Conservation (phyloP, 2,113 vertebrate species). For the Cranoglanis bouderius region DNA sequence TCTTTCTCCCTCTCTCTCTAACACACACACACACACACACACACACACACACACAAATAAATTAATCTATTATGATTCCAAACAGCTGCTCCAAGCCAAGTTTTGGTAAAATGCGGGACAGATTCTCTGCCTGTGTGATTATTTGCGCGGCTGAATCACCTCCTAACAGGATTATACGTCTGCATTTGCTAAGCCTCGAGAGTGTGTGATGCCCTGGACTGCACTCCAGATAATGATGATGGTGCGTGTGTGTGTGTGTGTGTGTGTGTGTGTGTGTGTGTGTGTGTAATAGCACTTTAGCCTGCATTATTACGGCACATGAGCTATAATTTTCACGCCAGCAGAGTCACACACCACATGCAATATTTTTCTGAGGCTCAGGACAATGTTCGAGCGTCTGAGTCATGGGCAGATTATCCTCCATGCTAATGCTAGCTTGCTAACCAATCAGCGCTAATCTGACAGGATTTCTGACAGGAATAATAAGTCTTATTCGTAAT, state of each 20-base stretch:
- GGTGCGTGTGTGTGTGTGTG: background rate
- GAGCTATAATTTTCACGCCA: background rate
- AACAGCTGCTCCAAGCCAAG: constrained; percentile 5
- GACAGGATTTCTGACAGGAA: background rate
- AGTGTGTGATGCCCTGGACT: constrained; percentile 4
- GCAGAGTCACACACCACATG: constrained; percentile 27
- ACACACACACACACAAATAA: background rate
- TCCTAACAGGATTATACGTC: constrained; percentile 23
- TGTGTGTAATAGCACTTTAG: constrained; percentile 8
- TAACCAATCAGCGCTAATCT: background rate
- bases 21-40: background rate
- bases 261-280: constrained; percentile 5
- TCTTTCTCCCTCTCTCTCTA: background rate
- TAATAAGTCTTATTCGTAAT: background rate
- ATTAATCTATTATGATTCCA: constrained; percentile 7
- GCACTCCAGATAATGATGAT: constrained; percentile 1
- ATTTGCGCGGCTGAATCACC: constrained; percentile 2
- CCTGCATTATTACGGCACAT: constrained; percentile 5
- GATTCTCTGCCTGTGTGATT: constrained; percentile 3
- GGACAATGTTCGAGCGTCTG: background rate
- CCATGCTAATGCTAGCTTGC: background rate
- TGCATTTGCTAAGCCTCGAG: background rate
- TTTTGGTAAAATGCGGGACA: constrained; percentile 36
- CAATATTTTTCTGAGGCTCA: constrained; percentile 1
- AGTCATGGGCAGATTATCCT: constrained; percentile 4